Evolutionary conservation across 2,888 invertebrate species (phyloP).

Genomic region (Trachelus troglodyta): DNA sequence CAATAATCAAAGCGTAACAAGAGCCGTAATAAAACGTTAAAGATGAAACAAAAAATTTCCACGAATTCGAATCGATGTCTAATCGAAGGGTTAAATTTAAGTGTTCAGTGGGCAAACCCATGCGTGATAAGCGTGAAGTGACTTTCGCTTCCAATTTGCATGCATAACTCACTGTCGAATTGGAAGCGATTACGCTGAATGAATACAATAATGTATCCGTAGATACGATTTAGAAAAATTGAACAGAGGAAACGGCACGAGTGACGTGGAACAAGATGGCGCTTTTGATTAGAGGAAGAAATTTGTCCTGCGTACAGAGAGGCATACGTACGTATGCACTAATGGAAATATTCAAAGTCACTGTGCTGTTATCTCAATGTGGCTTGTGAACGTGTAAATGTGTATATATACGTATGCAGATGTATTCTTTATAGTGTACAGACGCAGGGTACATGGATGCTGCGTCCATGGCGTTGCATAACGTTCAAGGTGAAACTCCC

Average conservation of each 20-base stretch:
- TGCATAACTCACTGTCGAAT: background rate
- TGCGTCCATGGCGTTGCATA: slow-evolving; percentile 40
- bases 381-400: background rate
- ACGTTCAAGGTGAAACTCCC: slow-evolving; percentile 55
- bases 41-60: too few species aligned
- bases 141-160: background rate
- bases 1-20: too few species aligned
- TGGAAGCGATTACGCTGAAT: background rate
- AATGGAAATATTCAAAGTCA: background rate
- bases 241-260: background rate
- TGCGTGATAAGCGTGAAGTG: background rate
- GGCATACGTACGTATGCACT: background rate
- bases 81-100: background rate
- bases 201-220: background rate
- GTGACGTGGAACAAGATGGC: background rate
- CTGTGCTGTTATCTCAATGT: background rate
- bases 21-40: too few species aligned
- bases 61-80: too few species aligned
- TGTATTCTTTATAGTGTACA: background rate
- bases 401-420: background rate
- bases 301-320: background rate
- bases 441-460: background rate
- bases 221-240: background rate
- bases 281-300: background rate
- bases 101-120: background rate